A percentile compares a stretch with the other conserved stretches of the same genome.
Conservation (phyloP, 2,113 vertebrate genomes). For the Tylochromis polylepis region DNA sequence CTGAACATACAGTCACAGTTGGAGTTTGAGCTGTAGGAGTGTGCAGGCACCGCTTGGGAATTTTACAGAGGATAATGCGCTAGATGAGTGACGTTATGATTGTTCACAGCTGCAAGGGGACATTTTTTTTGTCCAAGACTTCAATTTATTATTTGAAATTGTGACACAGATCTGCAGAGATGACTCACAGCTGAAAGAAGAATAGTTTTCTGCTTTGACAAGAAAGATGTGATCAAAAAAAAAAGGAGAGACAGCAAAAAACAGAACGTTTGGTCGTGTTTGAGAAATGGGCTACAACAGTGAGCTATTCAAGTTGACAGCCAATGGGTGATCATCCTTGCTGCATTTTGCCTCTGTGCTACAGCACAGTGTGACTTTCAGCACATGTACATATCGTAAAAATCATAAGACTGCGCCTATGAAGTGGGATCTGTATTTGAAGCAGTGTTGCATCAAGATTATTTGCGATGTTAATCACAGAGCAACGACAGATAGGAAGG, state of each 20-base stretch:
- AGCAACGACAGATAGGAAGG: conserved; percentile 12
- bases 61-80: not conserved
- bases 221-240: conserved; percentile 18
- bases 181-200: conserved; percentile 46
- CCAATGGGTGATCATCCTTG: not conserved
- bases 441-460: not conserved
- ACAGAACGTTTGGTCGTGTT: conserved; percentile 32
- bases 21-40: not conserved
- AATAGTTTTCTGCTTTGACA: conserved; percentile 37
- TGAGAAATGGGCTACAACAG: conserved; percentile 46
- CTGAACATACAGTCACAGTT: not conserved
- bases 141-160: conserved; percentile 41
- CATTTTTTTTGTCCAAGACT: conserved; percentile 10
- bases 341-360: not conserved
- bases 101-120: not conserved
- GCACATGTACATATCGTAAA: not conserved
- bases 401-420: not conserved
- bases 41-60: not conserved
- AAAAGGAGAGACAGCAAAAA: not conserved
- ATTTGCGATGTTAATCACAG: conserved; percentile 18
- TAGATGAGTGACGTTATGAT: conserved; percentile 4
- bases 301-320: conserved; percentile 45
- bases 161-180: conserved; percentile 35
- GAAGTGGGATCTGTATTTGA: not conserved
- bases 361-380: not conserved